phyloP scores from a whole-genome alignment of 92 coral and sea anemone species.

The Actinernus sp. region DNA sequence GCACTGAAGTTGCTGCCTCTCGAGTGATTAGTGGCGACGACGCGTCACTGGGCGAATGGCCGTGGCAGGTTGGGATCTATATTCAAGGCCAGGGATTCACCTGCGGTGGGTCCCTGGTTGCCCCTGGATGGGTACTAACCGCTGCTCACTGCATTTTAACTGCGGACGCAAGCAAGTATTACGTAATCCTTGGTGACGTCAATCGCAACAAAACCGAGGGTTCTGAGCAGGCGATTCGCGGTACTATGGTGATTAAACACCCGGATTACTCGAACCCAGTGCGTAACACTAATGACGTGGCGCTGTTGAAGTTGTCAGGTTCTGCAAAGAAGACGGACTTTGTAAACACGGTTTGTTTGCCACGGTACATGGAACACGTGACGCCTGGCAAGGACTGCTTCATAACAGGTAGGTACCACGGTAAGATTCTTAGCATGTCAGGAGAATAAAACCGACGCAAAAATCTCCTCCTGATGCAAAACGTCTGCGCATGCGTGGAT shows the following conservation, averaged over 20 bases:
- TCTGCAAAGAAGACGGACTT: constrained; percentile 27
- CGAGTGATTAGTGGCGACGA: constrained; percentile 81
- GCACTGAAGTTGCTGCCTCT: constrained; percentile 27
- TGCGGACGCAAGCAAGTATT: constrained; percentile 48
- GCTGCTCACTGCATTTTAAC: constrained; percentile 91
- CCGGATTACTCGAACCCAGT: constrained; percentile 33
- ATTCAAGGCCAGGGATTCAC: constrained; percentile 30
- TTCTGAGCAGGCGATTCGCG: constrained; percentile 53
- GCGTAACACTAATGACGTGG: constrained; percentile 50
- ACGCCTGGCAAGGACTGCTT: constrained; percentile 48
- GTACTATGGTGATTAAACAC: constrained; percentile 34
- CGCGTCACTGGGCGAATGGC: constrained; percentile 87
- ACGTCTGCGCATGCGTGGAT: too few species aligned
- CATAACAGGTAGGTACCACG: constrained; percentile 29
- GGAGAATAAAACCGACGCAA: too few species aligned
- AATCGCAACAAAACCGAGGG: constrained; percentile 66
- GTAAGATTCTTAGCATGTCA: too few species aligned
- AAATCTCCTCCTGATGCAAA: too few species aligned
- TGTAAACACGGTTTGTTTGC: constrained; percentile 54
- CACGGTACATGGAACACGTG: constrained; percentile 13
- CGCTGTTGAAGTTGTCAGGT: constrained; percentile 34
- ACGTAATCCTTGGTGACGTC: constrained; percentile 78
- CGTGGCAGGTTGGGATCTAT: constrained; percentile 83
- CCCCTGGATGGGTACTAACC: constrained; percentile 90
- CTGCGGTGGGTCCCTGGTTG: constrained; percentile 90